Conservation (phyloP, 1,140 invertebrate species). For the Bathynomus jamesi region DNA sequence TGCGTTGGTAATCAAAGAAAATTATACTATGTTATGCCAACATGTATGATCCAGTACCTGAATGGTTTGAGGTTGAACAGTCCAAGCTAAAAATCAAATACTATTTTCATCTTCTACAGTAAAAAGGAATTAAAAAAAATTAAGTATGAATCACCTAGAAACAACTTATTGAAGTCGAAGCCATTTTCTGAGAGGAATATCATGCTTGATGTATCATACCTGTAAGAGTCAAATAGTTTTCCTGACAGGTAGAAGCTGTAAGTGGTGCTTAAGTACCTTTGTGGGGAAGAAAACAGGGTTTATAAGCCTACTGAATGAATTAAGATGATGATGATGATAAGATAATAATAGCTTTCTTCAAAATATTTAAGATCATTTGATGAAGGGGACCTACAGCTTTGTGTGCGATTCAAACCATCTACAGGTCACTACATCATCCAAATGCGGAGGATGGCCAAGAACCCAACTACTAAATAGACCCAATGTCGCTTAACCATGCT, state of each 20-base stretch:
- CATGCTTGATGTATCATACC: constrained; percentile 22
- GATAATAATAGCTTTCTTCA: no score
- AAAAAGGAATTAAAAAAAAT: neutral
- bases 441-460: no score
- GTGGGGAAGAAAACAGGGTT: no score
- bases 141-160: constrained; percentile 20
- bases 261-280: constrained; percentile 25
- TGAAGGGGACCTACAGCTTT: no score
- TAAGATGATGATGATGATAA: no score
- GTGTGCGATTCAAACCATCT: no score
- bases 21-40: neutral
- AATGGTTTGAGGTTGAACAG: neutral
- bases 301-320: no score
- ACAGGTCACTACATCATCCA: no score
- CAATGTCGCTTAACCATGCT: no score
- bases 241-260: constrained; percentile 30
- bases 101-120: neutral
- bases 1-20: neutral
- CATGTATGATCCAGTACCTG: neutral
- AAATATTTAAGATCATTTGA: no score
- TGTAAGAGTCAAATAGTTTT: constrained; percentile 9
- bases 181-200: constrained; percentile 29
- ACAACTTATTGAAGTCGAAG: constrained; percentile 33
- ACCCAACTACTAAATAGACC: no score
- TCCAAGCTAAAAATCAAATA: neutral